Conservation (phyloP, 2,888 invertebrate genomes). For the Arge pagana region DNA sequence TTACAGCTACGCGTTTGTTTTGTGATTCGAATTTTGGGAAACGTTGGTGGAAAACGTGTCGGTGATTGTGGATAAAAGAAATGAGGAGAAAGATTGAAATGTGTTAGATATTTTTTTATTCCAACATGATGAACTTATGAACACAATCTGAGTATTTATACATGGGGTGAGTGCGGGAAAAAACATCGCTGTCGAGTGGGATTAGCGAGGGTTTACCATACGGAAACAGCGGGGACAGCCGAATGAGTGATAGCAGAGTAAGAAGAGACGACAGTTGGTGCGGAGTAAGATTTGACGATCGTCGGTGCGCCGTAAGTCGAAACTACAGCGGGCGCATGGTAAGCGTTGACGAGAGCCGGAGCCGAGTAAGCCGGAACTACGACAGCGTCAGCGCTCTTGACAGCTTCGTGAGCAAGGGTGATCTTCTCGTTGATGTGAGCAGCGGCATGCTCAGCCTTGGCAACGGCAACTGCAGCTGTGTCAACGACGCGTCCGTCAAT, state of each 20-base stretch:
- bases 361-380: background rate
- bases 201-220: conserved; percentile 13
- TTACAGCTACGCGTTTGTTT: no score
- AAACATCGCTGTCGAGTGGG: no score
- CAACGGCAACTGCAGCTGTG: conserved; percentile 34
- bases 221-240: conserved; percentile 19
- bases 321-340: conserved; percentile 5
- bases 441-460: conserved; percentile 30
- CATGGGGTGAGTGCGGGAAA: no score
- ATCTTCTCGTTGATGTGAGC: conserved; percentile 21
- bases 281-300: conserved; percentile 17
- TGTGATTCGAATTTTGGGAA: no score
- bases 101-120: no score
- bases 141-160: no score
- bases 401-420: conserved; percentile 19
- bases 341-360: background rate
- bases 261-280: conserved; percentile 33
- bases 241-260: conserved; percentile 20
- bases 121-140: no score
- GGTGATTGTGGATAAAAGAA: no score
- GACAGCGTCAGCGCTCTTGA: conserved; percentile 1
- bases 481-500: conserved; percentile 27
- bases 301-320: conserved; percentile 25
- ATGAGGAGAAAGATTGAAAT: no score
- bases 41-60: no score